Conservation (phyloP, 2,113 vertebrate genomes). For the Channa maculata region DNA sequence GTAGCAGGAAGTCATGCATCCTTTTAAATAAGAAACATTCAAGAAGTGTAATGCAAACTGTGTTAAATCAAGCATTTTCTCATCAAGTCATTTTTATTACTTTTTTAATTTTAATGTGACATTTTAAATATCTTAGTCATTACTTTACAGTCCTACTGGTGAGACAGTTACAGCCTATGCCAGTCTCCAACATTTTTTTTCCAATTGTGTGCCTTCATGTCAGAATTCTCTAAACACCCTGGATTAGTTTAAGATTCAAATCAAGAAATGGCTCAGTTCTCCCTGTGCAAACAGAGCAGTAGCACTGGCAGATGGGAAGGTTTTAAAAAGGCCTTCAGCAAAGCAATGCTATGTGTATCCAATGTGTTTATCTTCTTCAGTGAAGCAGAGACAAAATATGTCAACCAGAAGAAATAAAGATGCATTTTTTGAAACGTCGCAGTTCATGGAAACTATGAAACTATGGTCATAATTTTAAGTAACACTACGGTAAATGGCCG, state of each 20-base stretch:
- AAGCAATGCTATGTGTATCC: constrained; percentile 8
- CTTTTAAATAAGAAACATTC: constrained; percentile 14
- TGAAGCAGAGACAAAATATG: constrained; percentile 21
- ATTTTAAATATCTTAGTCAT: no score
- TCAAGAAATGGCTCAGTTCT: background rate
- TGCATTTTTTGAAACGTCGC: constrained; percentile 16
- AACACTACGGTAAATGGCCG: constrained; percentile 2
- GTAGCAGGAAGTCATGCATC: background rate
- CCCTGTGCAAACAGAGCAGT: background rate
- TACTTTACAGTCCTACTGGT: background rate
- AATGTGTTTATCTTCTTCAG: constrained; percentile 14
- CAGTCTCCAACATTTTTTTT: background rate
- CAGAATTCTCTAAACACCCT: background rate
- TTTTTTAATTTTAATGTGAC: no score
- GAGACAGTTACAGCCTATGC: background rate
- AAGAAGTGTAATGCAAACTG: constrained; percentile 6
- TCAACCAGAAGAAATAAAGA: constrained; percentile 38
- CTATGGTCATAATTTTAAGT: constrained; percentile 27
- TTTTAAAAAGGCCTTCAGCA: constrained; percentile 2
- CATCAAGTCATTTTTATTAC: constrained; percentile 3
- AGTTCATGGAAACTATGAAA: constrained; percentile 48
- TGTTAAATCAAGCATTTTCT: constrained; percentile 23
- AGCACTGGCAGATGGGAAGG: constrained; percentile 12
- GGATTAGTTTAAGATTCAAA: constrained; percentile 8
- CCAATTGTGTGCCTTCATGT: background rate